phyloP scores from a whole-genome alignment of 1,140 invertebrate species.

The Magallana ariakensis region DNA sequence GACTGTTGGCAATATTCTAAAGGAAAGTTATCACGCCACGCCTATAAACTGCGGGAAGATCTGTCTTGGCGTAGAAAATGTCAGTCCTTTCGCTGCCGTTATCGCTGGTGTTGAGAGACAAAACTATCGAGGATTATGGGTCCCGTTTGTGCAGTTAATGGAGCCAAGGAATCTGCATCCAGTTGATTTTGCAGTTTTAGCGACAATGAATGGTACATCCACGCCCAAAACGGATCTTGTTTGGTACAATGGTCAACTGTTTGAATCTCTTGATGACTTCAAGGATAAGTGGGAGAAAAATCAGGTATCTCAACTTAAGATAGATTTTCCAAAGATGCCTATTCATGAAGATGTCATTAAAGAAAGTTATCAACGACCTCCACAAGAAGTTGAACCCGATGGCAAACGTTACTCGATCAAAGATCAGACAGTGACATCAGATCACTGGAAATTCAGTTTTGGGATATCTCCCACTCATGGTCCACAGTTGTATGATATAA shows the following conservation, averaged over 20 bases:
- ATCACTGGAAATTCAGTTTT: constrained; percentile 70
- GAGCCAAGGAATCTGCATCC: constrained; percentile 49
- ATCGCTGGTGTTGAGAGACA: background rate
- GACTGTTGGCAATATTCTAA: constrained; percentile 54
- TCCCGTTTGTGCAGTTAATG: background rate
- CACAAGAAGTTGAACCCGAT: constrained; percentile 65
- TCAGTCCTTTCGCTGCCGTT: background rate
- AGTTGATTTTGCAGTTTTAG: constrained; percentile 60
- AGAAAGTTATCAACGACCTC: constrained; percentile 52
- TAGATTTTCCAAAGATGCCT: constrained; percentile 57
- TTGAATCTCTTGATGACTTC: constrained; percentile 59
- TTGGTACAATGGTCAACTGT: constrained; percentile 61
- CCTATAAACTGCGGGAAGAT: constrained; percentile 59
- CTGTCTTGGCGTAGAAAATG: constrained; percentile 56
- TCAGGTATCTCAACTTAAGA: constrained; percentile 50
- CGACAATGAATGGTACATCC: constrained; percentile 47
- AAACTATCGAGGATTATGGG: background rate
- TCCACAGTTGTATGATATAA: constrained; percentile 67
- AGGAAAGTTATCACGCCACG: constrained; percentile 64
- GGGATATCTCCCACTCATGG: constrained; percentile 66
- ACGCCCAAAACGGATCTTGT: constrained; percentile 58
- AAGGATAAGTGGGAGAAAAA: constrained; percentile 51
- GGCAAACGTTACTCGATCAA: constrained; percentile 70
- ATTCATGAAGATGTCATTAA: constrained; percentile 55
- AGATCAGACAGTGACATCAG: constrained; percentile 64